phyloP scores from a whole-genome alignment of 2,797 vertebrate genomes.

The Notolabrus celidotus region DNA sequence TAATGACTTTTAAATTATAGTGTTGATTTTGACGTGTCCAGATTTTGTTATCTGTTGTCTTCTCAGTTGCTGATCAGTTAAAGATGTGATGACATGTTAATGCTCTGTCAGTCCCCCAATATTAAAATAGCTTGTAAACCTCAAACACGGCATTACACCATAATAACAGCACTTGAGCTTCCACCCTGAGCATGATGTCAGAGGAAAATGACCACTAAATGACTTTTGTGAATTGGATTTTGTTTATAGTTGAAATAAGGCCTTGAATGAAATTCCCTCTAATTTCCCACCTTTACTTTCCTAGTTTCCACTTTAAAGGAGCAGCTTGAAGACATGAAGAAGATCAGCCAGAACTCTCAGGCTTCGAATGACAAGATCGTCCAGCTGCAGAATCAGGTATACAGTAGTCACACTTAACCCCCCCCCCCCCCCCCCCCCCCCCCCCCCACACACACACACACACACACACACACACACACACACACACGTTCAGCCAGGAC shows the following conservation, averaged over 20 bases:
- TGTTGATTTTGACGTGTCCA: too few relatives aligned
- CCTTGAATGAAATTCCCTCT: not conserved
- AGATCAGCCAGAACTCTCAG: slow-evolving; percentile 95
- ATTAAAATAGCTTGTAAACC: too few relatives aligned
- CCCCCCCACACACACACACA: not conserved
- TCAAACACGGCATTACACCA: too few relatives aligned
- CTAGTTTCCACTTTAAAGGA: slow-evolving; percentile 97
- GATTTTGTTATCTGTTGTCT: too few relatives aligned
- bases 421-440: too few relatives aligned
- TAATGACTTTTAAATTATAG: too few relatives aligned
- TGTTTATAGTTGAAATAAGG: not conserved
- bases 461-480: not conserved
- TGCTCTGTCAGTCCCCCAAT: too few relatives aligned
- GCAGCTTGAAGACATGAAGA: slow-evolving; percentile 96
- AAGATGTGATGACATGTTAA: too few relatives aligned
- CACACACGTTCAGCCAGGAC: not conserved
- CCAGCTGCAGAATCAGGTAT: slow-evolving; percentile 97
- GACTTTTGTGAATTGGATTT: not conserved
- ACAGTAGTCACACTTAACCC: slow-evolving; percentile 19
- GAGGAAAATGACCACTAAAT: too few relatives aligned
- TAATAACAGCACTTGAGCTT: too few relatives aligned
- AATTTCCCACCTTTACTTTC: slow-evolving; percentile 30
- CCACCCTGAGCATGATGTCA: too few relatives aligned
- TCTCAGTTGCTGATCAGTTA: too few relatives aligned
- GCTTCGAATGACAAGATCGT: slow-evolving; percentile 94